Evolutionary conservation across 2,113 vertebrate species (phyloP).

Genomic region (Oncorhynchus kisutch): DNA sequence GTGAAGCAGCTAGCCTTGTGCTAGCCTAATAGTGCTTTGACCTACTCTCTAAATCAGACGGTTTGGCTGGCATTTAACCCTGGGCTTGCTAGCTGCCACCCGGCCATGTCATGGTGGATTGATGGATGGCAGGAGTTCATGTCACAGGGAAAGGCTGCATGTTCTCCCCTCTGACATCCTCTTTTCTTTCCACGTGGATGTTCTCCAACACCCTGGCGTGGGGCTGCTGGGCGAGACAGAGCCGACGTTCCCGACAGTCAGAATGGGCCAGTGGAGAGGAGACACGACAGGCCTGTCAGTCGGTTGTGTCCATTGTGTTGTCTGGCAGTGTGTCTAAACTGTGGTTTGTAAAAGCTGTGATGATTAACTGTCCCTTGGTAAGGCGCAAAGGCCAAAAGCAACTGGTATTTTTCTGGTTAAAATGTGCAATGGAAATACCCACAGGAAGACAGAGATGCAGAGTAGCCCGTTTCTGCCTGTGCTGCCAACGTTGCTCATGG

Average conservation of each 20-base stretch:
- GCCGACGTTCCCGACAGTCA: constrained; percentile 62
- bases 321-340: constrained; percentile 56
- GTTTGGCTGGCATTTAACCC: constrained; percentile 7
- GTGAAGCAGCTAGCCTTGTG: not conserved
- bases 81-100: constrained; percentile 66
- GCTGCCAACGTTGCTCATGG: constrained; percentile 35
- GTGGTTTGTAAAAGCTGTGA: constrained; percentile 59
- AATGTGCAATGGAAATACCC: constrained; percentile 66
- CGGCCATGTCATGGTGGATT: constrained; percentile 65
- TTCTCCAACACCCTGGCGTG: constrained; percentile 19
- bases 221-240: constrained; percentile 37
- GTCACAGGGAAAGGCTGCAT: constrained; percentile 53
- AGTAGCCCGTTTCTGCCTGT: constrained; percentile 13
- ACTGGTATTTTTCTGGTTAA: constrained; percentile 66
- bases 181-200: constrained; percentile 54
- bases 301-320: constrained; percentile 59
- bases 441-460: constrained; percentile 43
- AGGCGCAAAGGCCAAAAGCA: constrained; percentile 63
- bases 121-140: constrained; percentile 57
- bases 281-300: constrained; percentile 56
- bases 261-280: constrained; percentile 29
- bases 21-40: constrained; percentile 44
- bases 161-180: constrained; percentile 45
- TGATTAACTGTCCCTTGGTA: constrained; percentile 62
- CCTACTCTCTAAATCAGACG: constrained; percentile 44